Base-by-base conservation (phyloP, 2,113 vertebrate genomes). In the Siphamia tubifer region DNA sequence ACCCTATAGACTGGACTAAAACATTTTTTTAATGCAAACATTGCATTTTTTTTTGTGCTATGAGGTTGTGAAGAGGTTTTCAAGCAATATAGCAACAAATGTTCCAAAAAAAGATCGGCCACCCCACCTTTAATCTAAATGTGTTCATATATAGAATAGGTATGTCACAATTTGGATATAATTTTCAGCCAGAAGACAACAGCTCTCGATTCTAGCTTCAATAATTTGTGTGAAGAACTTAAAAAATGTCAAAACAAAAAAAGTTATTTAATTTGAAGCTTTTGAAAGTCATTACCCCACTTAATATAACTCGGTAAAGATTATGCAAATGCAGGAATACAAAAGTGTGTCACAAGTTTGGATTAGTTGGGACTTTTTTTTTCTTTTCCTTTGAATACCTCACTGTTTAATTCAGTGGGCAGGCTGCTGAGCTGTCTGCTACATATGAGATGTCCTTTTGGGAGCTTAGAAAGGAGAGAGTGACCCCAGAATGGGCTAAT, bases 361-460 rank as follows among this genome's bases (percentile, higher is more conserved):
- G 49, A 35, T 55, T 38, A 24, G 61, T n/a, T n/a, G n/a, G n/a
- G n/a, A n/a, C n/a, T n/a, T n/a, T n/a, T 60, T 38, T 39, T 53
- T 8, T 38, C 34, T 53, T 8, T 13, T 27, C 21, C 43, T 68
- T 70, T 28, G 58, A 35, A 57, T 48, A 36, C 24, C 21, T 10
- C 5, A 1, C 52, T 30, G 25, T 57, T 4, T 30, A 11, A 52
- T 73, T 62, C 49, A 60, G 40, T 52, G 45, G 34, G 28, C 45
- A 31, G 32, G 42, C 19, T 74, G 64, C 31, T 31, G 38, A 68
- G 49, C 49, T 31, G 13, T 36, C 74, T 68, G 57, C 75, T 70
- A 79, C 78, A 75, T 73, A 67, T 49, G 57, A 68, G 64, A 73
- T 51, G 71, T 67, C 71, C 62, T 78, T 76, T 65, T 68, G 28